Evolutionary conservation across 2,113 vertebrate genomes (phyloP), one percentile per base, ranked within the genome.

Genomic region (Columba livia): DNA sequence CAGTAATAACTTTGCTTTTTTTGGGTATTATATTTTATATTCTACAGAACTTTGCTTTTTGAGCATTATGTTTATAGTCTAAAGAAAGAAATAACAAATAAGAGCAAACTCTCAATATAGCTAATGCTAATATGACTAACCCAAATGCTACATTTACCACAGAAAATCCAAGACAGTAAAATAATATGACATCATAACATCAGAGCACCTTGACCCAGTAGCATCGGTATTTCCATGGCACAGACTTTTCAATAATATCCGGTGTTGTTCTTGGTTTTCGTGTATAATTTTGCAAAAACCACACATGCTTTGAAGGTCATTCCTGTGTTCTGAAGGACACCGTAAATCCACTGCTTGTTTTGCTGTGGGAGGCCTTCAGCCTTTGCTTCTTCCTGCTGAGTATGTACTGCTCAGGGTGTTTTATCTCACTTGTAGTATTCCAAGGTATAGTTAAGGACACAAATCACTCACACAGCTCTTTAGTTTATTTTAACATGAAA

Each of bases 341-440:
- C 40, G 29, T 40, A 82, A 64, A 79, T 23, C 38, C 10, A 15
- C 60, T 64, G 51, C 26, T 72, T 54, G 69, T 89, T 92, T 81
- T 79, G 34, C 88, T 88, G 48, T 64, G 56, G 56, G 91, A 88
- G 23, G 38, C 29, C 75, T 79, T 93, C 18, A 17, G 34, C 29
- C 75, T 79, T 91, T 18, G 5, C 38, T 85, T 69, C 62, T 91
- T 88, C 79, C 79, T 80, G 92, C 56, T 80, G 53, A 66, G 75
- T 0, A 0, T 38, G 8, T 31, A 28, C 19, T 70, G n/a, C 54
- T 85, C 28, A n/a, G 29, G 44, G 90, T 2, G 1, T 70, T 91
- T 96, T 71, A 65, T 84, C 38, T 91, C 79, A 51, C 64, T 60
- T 78, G 50, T 51, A 61, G 19, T 60, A 75, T 80, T 94, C 93